Conservation (phyloP, 2,113 vertebrate genomes). For the Eptesicus fuscus region DNA sequence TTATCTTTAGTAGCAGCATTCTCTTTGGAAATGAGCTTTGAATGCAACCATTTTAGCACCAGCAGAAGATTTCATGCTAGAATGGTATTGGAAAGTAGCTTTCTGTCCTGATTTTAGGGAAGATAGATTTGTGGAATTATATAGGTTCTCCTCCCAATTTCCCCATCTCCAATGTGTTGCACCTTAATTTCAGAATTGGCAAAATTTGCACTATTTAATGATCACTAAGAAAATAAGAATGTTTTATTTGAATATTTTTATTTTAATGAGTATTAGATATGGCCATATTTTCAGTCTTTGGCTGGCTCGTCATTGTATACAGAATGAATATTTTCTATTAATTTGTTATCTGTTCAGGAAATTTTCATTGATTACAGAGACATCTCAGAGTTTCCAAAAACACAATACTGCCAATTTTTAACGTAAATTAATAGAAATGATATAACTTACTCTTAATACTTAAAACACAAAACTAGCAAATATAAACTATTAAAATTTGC, state of each 20-base stretch:
- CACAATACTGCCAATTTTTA: not conserved
- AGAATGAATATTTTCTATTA: conserved; percentile 9
- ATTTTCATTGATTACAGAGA: not conserved
- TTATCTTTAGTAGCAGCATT: not conserved
- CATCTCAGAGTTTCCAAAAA: not conserved
- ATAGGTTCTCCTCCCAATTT: not conserved
- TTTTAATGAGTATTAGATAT: not conserved
- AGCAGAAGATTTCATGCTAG: not conserved
- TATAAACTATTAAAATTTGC: not conserved
- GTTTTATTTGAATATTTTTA: not conserved
- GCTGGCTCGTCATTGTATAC: not conserved
- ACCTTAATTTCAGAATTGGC: not conserved
- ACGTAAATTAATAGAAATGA: not conserved
- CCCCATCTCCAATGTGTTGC: not conserved
- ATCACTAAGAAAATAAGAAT: not conserved
- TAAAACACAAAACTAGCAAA: not conserved
- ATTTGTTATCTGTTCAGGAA: not conserved
- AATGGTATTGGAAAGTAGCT: not conserved
- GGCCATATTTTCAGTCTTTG: not conserved
- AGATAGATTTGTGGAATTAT: not conserved
- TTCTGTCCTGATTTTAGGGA: not conserved
- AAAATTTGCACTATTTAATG: not conserved
- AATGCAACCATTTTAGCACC: not conserved
- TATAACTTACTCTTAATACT: conserved; percentile 13
- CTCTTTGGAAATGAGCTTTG: conserved; percentile 11